Percentiles rank a stretch among this genome's conserved stretches.
These are phyloP conservation scores for Vanessa cardui DNA, from an alignment of 2,888 invertebrate species.

Conservation along the genomic window DNA sequence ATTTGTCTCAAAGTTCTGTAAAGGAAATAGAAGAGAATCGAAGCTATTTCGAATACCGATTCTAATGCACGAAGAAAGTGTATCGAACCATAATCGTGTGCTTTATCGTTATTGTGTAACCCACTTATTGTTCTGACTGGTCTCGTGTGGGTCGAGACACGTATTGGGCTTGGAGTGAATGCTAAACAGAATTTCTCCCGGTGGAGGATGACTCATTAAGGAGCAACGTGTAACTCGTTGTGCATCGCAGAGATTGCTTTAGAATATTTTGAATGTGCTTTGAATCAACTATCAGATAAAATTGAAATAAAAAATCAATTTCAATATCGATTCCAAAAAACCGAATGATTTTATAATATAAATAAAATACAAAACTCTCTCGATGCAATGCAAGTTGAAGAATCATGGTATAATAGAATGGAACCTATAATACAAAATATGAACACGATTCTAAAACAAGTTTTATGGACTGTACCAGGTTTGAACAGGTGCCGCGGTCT, in stretches of 20 bases:
- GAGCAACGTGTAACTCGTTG: constrained; percentile 19
- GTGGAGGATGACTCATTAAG: constrained; percentile 64
- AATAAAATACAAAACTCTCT: neutral
- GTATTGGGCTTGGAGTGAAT: constrained; percentile 48
- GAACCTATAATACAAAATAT: constrained; percentile 23
- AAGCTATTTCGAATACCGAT: constrained; percentile 32
- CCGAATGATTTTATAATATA: too few species aligned
- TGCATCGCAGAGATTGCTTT: constrained; percentile 11
- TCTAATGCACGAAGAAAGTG: constrained; percentile 33
- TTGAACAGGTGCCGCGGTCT: constrained; percentile 63
- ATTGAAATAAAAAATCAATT: too few species aligned
- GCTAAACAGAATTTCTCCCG: constrained; percentile 59
- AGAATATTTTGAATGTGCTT: neutral
- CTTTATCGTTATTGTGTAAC: constrained; percentile 30
- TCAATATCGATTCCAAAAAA: too few species aligned
- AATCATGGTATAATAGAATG: constrained; percentile 6
- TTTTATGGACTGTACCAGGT: constrained; percentile 63
- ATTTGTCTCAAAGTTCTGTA: constrained; percentile 35
- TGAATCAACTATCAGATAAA: too few species aligned
- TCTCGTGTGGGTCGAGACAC: constrained; percentile 45
- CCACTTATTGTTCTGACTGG: constrained; percentile 44
- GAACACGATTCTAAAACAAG: constrained; percentile 49
- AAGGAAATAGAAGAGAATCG: constrained; percentile 26
- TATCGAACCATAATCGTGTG: constrained; percentile 34
- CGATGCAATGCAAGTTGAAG: constrained; percentile 10